Percentiles rank a stretch among this genome's conserved stretches.
These are phyloP conservation scores for Euwallacea fornicatus DNA, from an alignment of 1,140 invertebrate genomes.

Conservation along the genomic window DNA sequence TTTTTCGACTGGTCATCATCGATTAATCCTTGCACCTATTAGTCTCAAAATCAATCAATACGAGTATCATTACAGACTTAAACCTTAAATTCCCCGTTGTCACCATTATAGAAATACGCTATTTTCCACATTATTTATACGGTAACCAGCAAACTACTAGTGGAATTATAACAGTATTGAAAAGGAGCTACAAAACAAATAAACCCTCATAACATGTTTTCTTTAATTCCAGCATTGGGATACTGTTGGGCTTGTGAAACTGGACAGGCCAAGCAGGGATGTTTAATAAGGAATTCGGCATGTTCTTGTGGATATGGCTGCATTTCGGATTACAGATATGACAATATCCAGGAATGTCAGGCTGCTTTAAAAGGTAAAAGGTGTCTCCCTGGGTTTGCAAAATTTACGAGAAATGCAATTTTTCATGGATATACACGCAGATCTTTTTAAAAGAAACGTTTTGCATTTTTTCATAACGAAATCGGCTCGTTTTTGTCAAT, in stretches of 20 bases:
- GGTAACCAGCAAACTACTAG: not conserved
- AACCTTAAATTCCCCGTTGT: not conserved
- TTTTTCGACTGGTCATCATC: no score
- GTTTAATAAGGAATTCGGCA: constrained; percentile 57
- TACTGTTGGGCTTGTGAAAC: constrained; percentile 48
- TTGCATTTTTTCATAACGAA: no score
- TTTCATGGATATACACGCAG: no score
- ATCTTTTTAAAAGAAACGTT: no score
- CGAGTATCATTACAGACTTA: no score
- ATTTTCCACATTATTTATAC: not conserved
- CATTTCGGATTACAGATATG: constrained; percentile 59
- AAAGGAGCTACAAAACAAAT: not conserved
- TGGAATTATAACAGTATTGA: not conserved
- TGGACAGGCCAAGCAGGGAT: constrained; percentile 58
- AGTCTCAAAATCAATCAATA: no score
- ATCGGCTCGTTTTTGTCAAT: not conserved
- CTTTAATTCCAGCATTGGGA: constrained; percentile 44
- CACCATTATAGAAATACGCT: not conserved
- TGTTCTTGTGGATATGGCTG: constrained; percentile 61
- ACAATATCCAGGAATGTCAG: constrained; percentile 55
- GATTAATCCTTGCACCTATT: no score
- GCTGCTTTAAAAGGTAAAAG: constrained; percentile 57
- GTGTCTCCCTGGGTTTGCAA: not conserved
- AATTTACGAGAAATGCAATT: no score
- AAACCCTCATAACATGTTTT: not conserved